Evolutionary conservation across 2,888 invertebrate species (phyloP).

Genomic region (Bellardia bayeri): DNA sequence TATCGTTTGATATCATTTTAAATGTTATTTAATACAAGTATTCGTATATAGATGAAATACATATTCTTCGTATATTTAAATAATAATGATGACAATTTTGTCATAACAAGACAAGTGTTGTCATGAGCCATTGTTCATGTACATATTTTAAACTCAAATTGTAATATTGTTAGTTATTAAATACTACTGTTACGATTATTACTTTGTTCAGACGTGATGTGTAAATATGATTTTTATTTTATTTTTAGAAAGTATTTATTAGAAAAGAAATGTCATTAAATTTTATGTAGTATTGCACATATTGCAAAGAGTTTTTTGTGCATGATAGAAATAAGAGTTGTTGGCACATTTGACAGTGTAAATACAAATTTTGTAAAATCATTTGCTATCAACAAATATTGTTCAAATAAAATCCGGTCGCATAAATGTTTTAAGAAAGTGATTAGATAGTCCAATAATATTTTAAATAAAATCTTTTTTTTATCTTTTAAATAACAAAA

Average conservation of each 20-base stretch:
- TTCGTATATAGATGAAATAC: neutral
- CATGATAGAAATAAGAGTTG: too few relatives aligned
- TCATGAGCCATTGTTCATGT: neutral
- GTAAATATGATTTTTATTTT: neutral
- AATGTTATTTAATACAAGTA: neutral
- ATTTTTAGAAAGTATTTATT: neutral
- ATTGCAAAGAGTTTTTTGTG: too few relatives aligned
- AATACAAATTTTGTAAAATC: too few relatives aligned
- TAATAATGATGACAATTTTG: neutral
- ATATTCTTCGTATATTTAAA: neutral
- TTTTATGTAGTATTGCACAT: neutral
- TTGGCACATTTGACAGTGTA: too few relatives aligned
- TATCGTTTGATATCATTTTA: neutral
- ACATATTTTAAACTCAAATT: neutral
- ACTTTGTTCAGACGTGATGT: neutral
- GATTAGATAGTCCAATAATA: too few relatives aligned
- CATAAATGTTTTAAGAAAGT: too few relatives aligned
- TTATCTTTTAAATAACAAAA: too few relatives aligned
- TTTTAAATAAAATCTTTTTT: too few relatives aligned
- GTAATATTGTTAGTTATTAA: neutral
- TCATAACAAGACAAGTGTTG: slow-evolving; percentile 9
- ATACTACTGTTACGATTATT: neutral
- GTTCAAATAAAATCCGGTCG: too few relatives aligned
- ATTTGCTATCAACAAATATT: too few relatives aligned
- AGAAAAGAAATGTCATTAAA: neutral